Evolutionary conservation across 2,113 vertebrate species (phyloP).

Genomic region (Entomyzon cyanotis): DNA sequence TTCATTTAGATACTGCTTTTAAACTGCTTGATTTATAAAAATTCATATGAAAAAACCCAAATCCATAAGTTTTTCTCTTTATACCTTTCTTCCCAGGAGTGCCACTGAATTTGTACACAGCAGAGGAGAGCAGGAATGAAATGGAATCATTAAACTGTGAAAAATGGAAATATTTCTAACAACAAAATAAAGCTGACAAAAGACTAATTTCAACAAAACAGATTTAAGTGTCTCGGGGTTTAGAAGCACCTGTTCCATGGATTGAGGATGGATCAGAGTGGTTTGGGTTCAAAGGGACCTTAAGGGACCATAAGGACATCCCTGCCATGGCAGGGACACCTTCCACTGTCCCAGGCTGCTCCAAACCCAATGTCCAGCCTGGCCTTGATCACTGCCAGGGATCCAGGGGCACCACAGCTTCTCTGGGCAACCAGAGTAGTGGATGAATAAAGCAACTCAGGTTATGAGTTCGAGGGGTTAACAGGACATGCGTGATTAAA

Average conservation of each 20-base stretch:
- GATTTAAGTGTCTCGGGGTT: rapidly evolving
- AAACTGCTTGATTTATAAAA: background rate
- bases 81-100: slow-evolving; percentile 8
- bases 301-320: rapidly evolving
- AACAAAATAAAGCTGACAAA: background rate
- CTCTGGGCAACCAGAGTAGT: background rate
- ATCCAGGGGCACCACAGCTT: no score
- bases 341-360: background rate
- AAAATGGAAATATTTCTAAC: slow-evolving; percentile 25
- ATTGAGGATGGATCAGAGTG: background rate
- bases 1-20: background rate
- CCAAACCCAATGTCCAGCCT: background rate
- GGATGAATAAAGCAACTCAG: no score
- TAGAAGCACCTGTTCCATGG: background rate
- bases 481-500: background rate
- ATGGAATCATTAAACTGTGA: slow-evolving; percentile 28
- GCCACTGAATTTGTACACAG: background rate
- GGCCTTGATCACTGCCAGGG: background rate
- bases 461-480: background rate
- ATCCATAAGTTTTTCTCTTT: background rate
- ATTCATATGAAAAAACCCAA: background rate
- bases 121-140: background rate
- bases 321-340: background rate
- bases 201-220: background rate
- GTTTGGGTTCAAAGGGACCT: background rate